Conservation (phyloP, 1,140 invertebrate species). For the Phymorhynchus buccinoides region DNA sequence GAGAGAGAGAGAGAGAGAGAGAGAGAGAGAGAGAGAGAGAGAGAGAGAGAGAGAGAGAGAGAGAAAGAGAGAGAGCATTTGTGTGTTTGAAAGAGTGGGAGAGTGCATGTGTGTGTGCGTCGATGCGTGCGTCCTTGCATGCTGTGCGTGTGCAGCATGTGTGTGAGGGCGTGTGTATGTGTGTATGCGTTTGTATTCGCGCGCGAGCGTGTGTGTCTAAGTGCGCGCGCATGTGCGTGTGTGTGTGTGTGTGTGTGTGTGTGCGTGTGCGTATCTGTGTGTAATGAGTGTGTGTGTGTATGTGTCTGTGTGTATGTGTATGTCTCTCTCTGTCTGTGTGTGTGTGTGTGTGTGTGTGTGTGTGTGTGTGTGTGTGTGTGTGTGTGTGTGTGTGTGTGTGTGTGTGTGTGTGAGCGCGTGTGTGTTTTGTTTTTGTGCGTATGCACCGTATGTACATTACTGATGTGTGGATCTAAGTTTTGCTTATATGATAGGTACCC, state of each 20-base stretch:
- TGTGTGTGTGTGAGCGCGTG: no score
- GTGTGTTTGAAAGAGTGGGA: not conserved
- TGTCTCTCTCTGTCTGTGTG: not conserved
- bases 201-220: no score
- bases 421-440: no score
- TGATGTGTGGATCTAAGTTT: no score
- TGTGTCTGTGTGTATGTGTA: not conserved
- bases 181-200: not conserved
- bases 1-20: not conserved
- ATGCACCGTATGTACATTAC: no score
- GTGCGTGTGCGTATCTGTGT: not conserved
- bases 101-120: not conserved
- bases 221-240: not conserved
- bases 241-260: no score
- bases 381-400: not conserved
- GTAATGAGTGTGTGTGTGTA: not conserved
- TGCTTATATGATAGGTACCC: no score
- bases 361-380: slow-evolving; percentile 6
- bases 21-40: not conserved
- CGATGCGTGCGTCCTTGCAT: not conserved
- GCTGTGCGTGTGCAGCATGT: not conserved
- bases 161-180: not conserved
- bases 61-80: no score
- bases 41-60: not conserved
- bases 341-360: slow-evolving; percentile 4